Evolutionary conservation across 2,797 vertebrate genomes (phyloP).

Genomic region (Glossophaga mutica): DNA sequence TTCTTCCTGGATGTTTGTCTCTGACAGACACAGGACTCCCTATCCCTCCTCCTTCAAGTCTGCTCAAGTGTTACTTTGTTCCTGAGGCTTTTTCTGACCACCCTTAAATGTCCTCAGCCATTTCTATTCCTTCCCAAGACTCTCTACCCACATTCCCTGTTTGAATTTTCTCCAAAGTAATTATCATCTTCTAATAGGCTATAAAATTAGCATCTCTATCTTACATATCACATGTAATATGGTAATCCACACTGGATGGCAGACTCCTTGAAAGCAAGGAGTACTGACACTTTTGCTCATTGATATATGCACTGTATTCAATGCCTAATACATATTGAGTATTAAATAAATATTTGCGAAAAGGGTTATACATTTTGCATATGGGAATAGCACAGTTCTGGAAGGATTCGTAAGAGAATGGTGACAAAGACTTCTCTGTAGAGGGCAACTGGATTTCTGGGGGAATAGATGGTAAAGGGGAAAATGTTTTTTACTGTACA

Average conservation of each 20-base stretch:
- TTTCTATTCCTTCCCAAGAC: neutral
- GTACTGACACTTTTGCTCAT: neutral
- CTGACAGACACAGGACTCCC: neutral
- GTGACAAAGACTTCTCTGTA: neutral
- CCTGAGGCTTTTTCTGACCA: neutral
- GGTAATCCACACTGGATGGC: neutral
- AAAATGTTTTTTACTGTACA: neutral
- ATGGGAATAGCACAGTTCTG: neutral
- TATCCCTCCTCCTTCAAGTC: neutral
- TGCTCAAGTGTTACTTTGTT: neutral
- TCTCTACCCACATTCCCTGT: neutral
- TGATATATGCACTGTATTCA: neutral
- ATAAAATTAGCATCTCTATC: neutral
- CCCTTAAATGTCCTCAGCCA: neutral
- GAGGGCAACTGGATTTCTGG: neutral
- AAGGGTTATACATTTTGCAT: neutral
- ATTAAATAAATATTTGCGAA: neutral
- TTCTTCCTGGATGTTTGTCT: neutral
- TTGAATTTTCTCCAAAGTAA: neutral
- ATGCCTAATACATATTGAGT: neutral
- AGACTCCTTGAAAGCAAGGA: neutral
- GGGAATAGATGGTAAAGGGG: neutral
- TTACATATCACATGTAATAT: neutral
- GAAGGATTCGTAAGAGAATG: neutral
- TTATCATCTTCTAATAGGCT: neutral